Percentiles rank a stretch among this genome's conserved stretches.
Evolutionary conservation across 64 coral and sea anemone species (phyloP).

Genomic region (Hydrozoanthus tunicans): DNA sequence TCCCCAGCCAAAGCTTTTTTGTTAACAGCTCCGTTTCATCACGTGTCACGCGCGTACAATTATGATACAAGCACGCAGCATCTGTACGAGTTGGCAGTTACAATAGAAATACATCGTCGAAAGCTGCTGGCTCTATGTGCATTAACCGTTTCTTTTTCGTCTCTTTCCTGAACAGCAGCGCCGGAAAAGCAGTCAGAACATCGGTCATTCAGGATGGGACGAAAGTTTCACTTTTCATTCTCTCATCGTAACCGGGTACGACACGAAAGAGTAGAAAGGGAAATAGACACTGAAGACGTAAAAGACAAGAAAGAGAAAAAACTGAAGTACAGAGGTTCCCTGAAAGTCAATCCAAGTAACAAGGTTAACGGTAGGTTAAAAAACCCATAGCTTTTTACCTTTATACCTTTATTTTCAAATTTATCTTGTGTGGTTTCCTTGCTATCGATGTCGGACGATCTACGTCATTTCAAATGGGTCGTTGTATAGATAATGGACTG

Average conservation of each 20-base stretch:
- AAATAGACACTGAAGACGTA: neutral
- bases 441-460: no score
- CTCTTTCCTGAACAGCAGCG: neutral
- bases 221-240: conserved; percentile 31
- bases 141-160: conserved; percentile 15
- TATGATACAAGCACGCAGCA: neutral
- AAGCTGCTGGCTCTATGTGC: neutral
- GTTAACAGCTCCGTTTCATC: neutral
- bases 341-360: conserved; percentile 18
- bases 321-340: conserved; percentile 33
- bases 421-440: neutral
- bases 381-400: neutral
- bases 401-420: neutral
- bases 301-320: conserved; percentile 36
- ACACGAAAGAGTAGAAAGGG: conserved; percentile 13
- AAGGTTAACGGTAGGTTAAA: conserved; percentile 19
- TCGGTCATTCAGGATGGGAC: neutral
- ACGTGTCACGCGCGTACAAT: neutral
- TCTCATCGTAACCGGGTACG: conserved; percentile 24
- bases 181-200: neutral
- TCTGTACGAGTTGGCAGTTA: neutral
- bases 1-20: neutral
- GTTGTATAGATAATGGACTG: no score
- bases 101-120: neutral
- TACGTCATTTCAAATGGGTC: no score